Conservation (phyloP, 1,140 invertebrate genomes). For the Ridgeia piscesae region DNA sequence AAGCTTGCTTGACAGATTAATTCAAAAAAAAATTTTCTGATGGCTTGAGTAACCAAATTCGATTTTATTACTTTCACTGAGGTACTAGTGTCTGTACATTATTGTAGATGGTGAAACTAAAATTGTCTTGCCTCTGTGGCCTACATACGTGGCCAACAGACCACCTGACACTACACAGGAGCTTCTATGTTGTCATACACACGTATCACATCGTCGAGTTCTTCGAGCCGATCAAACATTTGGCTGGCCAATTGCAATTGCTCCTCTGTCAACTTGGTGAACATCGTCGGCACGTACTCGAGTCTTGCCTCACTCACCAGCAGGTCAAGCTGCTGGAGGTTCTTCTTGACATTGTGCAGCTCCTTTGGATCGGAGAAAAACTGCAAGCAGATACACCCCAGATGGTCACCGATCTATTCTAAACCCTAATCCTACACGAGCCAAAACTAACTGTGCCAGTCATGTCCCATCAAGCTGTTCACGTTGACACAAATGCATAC, state of each 20-base stretch:
- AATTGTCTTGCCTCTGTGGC: too few species aligned
- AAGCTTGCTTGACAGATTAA: not conserved
- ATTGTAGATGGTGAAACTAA: too few species aligned
- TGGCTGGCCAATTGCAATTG: not conserved
- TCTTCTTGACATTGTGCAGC: constrained; percentile 23
- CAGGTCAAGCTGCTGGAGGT: not conserved
- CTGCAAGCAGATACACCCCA: constrained; percentile 1
- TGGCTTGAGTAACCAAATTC: not conserved
- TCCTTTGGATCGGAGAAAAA: constrained; percentile 16
- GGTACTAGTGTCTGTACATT: too few species aligned
- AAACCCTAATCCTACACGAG: too few species aligned
- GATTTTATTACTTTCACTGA: not conserved
- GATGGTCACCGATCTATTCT: not conserved
- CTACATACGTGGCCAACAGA: too few species aligned
- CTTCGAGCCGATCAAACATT: constrained; percentile 12
- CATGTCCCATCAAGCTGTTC: too few species aligned
- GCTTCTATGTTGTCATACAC: constrained; percentile 23
- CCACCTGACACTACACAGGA: not conserved
- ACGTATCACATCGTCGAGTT: constrained; percentile 18
- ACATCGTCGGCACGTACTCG: constrained; percentile 16
- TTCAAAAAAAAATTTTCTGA: not conserved
- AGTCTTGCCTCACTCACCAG: not conserved
- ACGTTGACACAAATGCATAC: too few species aligned
- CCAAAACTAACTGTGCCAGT: too few species aligned
- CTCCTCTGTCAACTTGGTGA: constrained; percentile 15